Base-by-base conservation (phyloP, 2,113 vertebrate genomes). In the Hippocampus abdominalis region DNA sequence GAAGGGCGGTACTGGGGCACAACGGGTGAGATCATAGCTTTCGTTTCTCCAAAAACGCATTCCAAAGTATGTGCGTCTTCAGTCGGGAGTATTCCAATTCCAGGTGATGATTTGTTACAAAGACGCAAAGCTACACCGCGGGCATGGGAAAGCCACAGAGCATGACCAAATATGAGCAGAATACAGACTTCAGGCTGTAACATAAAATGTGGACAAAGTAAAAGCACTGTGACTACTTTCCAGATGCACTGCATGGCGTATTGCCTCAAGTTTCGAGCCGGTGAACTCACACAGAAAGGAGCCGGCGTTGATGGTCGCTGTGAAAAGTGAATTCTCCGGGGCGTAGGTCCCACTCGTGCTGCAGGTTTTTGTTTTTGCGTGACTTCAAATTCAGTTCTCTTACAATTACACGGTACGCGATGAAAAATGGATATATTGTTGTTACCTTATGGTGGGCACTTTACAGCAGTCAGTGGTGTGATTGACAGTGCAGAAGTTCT, bases 271-370 rank as follows among this genome's bases (percentile, higher is more conserved):
- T 71, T 15, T 70, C 21, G 1, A 36, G 44, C 21, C 25, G 63
- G 40, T 68, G 6, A 76, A 92, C 92, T 90, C 79, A 93, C 92
- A 93, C 8, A 93, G 69, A 71, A 92, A 91, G 57, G 92, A 79
- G 51, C 85, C 87, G 0, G 82, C 78, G 10, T 89, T 93, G 79
- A 92, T 81, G 15, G 85, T 88, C 42, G 92, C 90, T 29, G 89
- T 86, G 53, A 93, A 93, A 56, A 93, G 84, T 0, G 90, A 91
- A 71, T 86, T 92, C 82, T 93, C 91, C 54, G 92, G 92, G 2
- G 74, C 56, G 1, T 15, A 44, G 11, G 66, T 74, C 75, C 92
- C 92, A 86, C 92, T 93, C 29, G 88, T 72, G 69, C 92, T 93
- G 77, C 18, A 59, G 10, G 12, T 59, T 60, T 68, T 9, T 23